Evolutionary conservation across 37 sponge, comb jelly and placozoan species (phyloP).

Genomic region (Spongilla lacustris): DNA sequence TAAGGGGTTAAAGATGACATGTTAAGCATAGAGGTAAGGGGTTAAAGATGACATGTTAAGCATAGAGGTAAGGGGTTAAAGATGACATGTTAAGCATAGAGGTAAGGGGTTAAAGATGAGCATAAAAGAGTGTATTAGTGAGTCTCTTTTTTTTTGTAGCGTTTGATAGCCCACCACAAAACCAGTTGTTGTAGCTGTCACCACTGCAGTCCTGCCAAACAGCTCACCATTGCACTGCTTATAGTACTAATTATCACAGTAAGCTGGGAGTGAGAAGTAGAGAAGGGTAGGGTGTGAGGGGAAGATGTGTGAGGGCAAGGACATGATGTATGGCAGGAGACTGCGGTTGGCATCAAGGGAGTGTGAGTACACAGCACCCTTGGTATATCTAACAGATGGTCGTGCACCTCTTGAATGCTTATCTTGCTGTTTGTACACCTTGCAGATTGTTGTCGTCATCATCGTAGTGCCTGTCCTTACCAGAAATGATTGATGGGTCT

Average conservation of each 20-base stretch:
- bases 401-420: too few relatives aligned
- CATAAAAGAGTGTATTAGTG: neutral
- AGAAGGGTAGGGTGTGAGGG: neutral
- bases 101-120: neutral
- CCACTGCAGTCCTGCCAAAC: neutral
- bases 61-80: neutral
- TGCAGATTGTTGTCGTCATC: neutral
- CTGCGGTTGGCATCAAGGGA: too few relatives aligned
- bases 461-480: neutral
- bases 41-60: neutral
- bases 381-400: too few relatives aligned
- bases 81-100: neutral
- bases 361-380: too few relatives aligned
- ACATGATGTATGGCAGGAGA: neutral
- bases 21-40: neutral
- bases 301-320: neutral
- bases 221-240: neutral
- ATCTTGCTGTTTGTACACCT: neutral
- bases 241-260: neutral
- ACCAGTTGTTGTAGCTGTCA: neutral
- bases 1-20: neutral
- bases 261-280: neutral
- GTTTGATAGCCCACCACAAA: neutral
- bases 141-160: neutral
- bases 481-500: neutral